Evolutionary conservation across 2,797 vertebrate species (phyloP), one percentile per base, ranked within the genome.

Genomic region (Chelmon rostratus): DNA sequence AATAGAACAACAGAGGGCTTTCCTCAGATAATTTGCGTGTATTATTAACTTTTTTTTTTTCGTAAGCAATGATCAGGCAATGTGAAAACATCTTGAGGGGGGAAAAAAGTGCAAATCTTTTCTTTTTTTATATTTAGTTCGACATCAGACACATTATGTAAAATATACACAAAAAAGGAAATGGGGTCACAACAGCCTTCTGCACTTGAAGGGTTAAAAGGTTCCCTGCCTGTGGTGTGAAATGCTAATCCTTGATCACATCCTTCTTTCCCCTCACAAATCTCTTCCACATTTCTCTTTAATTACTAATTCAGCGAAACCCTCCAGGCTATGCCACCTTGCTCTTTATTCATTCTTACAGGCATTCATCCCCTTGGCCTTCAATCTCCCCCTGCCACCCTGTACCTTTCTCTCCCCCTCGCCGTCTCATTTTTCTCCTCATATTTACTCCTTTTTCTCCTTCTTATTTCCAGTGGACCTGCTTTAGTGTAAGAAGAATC

Each of bases 271-370:
- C 68, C 71, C 49, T 78, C 33, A 65, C 59, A 81, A 72, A 67
- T 67, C 54, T 63, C 40, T 57, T 66, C 61, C 33, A 67, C 53
- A 76, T 82, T 78, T 72, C 57, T 71, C 47, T 73, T 69, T 44
- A 84, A 81, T 80, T 33, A 53, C 73, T 67, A 65, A 83, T 82
- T 83, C 62, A 85, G 31, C 11, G 13, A 57, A 83, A 56, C 28
- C 68, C 69, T 82, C 33, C 0, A 52, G 54, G 75, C 68, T 59
- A 18, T 47, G 68, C 82, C 44, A 53, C 71, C 52, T 47, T 61
- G 23, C 69, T 85, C 71, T 79, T 79, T 68, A 78, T 78, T 82
- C 49, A 78, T 76, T 84, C 59, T 73, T 28, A 46, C 7, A 86
- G 33, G 18, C 82, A 82, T 83, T 85, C 28, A 77, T 65, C 54